Conservation (phyloP, 2,113 vertebrate species). For the Meriones unguiculatus region DNA sequence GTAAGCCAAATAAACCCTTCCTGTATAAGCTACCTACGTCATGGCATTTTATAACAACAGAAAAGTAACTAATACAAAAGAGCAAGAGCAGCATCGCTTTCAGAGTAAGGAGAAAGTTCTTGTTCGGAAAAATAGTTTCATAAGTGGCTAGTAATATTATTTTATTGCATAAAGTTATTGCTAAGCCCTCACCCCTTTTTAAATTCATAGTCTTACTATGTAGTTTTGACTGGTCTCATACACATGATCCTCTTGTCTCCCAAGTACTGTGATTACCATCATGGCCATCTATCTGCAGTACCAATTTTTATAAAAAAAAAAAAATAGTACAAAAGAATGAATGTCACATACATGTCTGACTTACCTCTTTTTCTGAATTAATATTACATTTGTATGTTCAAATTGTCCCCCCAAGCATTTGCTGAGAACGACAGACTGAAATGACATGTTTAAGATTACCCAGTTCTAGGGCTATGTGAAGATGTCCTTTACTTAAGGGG, state of each 20-base stretch:
- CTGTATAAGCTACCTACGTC: background rate
- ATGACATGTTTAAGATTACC: background rate
- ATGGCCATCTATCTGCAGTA: too few relatives aligned
- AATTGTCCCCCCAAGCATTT: background rate
- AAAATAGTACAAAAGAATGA: background rate
- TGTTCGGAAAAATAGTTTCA: background rate
- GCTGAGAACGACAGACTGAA: background rate
- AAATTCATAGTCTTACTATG: background rate
- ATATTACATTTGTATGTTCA: conserved; percentile 15
- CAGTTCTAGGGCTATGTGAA: background rate
- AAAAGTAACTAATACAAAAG: too few relatives aligned
- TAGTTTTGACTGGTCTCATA: background rate
- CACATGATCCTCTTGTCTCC: background rate
- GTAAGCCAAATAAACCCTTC: background rate
- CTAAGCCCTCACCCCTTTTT: background rate
- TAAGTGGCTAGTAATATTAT: background rate
- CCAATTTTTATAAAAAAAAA: conserved; percentile 16
- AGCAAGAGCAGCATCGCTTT: background rate
- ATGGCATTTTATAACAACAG: background rate
- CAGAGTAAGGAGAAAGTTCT: background rate
- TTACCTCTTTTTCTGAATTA: background rate
- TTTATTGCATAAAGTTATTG: background rate
- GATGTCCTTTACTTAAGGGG: background rate
- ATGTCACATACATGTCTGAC: background rate
- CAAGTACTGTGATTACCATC: too few relatives aligned